Percentiles rank a stretch among this genome's conserved stretches.
Evolutionary conservation across 1,140 invertebrate species (phyloP).

Genomic region (Drosophila micromelanica): DNA sequence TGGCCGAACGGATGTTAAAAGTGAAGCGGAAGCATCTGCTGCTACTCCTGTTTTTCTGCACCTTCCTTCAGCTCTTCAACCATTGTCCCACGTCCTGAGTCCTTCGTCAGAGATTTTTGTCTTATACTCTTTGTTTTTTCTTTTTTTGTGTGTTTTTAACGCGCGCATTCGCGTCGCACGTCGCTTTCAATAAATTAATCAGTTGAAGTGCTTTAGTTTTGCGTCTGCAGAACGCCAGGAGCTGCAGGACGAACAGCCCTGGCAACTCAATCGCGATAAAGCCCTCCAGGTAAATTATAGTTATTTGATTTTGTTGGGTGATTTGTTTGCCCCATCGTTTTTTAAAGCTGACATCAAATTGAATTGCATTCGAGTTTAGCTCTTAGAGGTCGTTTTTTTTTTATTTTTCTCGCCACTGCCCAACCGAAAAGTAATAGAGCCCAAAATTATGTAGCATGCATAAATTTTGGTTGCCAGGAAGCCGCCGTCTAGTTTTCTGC

Average conservation of each 20-base stretch:
- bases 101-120: slow-evolving; percentile 49
- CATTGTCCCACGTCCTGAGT: slow-evolving; percentile 24
- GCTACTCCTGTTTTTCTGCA: slow-evolving; percentile 35
- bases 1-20: slow-evolving; percentile 30
- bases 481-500: slow-evolving; percentile 63
- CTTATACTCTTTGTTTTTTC: slow-evolving; percentile 67
- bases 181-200: slow-evolving; percentile 79
- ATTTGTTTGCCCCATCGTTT: slow-evolving; percentile 69
- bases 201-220: slow-evolving; percentile 64
- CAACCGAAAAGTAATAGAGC: slow-evolving; percentile 67
- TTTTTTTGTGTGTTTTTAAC: not conserved
- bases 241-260: slow-evolving; percentile 27
- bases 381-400: slow-evolving; percentile 24
- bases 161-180: slow-evolving; percentile 50
- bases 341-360: slow-evolving; percentile 78
- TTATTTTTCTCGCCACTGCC: slow-evolving; percentile 28
- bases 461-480: slow-evolving; percentile 76
- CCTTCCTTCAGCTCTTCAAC: slow-evolving; percentile 39
- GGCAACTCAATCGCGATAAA: slow-evolving; percentile 79
- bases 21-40: slow-evolving; percentile 53
- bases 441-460: slow-evolving; percentile 79
- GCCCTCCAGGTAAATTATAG: slow-evolving; percentile 77
- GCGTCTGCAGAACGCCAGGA: slow-evolving; percentile 25
- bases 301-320: slow-evolving; percentile 81
- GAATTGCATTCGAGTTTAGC: slow-evolving; percentile 62